A percentile compares a stretch with the other conserved stretches of the same genome.
phyloP scores from a whole-genome alignment of 2,888 invertebrate species.

The Synanthedon andrenaeformis region DNA sequence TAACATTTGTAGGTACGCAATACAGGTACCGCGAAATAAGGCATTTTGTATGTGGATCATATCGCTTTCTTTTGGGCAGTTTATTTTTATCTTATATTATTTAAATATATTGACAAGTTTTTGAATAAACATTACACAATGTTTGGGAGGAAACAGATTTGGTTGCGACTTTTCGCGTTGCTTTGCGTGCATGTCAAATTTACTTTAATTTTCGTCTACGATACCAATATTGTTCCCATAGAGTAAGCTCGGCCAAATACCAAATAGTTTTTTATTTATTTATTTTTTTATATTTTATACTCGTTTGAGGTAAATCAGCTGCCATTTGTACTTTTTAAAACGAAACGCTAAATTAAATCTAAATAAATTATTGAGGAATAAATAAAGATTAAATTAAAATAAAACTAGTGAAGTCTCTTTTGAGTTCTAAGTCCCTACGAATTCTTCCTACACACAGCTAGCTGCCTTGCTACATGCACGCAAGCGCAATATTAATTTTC shows the following conservation, averaged over 20 bases:
- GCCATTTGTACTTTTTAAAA: slow-evolving; percentile 46
- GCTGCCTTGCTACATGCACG: slow-evolving; percentile 51
- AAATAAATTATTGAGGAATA: neutral
- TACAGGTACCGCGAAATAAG: slow-evolving; percentile 67
- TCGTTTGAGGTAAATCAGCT: slow-evolving; percentile 36
- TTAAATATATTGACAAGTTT: neutral
- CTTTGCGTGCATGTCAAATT: slow-evolving; percentile 39
- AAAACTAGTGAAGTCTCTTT: neutral
- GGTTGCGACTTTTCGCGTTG: slow-evolving; percentile 8
- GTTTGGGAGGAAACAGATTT: slow-evolving; percentile 25
- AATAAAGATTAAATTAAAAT: neutral
- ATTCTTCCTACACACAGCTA: slow-evolving; percentile 32
- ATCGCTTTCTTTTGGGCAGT: slow-evolving; percentile 30
- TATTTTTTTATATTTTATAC: slow-evolving; percentile 24
- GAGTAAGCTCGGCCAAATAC: slow-evolving; percentile 61
- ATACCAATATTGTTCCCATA: slow-evolving; percentile 64
- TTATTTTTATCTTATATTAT: slow-evolving; percentile 8
- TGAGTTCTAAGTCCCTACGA: neutral
- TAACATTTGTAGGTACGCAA: slow-evolving; percentile 57
- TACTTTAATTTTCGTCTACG: slow-evolving; percentile 24
- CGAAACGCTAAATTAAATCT: slow-evolving; percentile 3
- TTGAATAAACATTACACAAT: neutral
- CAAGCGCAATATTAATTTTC: slow-evolving; percentile 33
- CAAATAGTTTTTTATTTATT: slow-evolving; percentile 21
- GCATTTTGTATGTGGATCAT: slow-evolving; percentile 45